These are phyloP conservation scores for Casuarius casuarius DNA, from an alignment of 2,113 vertebrate genomes.

Conservation along the genomic window DNA sequence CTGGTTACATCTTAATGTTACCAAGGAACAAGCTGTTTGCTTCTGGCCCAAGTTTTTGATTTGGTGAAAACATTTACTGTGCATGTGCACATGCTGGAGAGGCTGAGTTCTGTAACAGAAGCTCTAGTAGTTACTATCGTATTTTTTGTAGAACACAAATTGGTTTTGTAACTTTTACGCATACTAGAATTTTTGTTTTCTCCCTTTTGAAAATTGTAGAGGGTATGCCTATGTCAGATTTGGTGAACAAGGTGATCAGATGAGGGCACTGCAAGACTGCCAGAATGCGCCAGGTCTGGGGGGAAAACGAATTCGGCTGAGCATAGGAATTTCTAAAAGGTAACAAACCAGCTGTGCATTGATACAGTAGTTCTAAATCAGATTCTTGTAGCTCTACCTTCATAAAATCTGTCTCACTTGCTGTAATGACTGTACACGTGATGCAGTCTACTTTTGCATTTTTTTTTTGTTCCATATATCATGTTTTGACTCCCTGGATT, in stretches of 20 bases:
- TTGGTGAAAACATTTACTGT: neutral
- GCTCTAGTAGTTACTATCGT: neutral
- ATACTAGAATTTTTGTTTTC: slow-evolving; percentile 66
- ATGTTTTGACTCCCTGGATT: neutral
- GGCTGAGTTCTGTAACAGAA: neutral
- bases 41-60: slow-evolving; percentile 8
- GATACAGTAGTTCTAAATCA: slow-evolving; percentile 2
- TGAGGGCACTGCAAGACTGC: slow-evolving; percentile 91
- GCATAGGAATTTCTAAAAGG: slow-evolving; percentile 90
- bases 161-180: slow-evolving; percentile 30
- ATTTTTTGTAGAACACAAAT: neutral
- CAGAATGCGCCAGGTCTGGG: slow-evolving; percentile 88
- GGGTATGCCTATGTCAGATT: slow-evolving; percentile 93
- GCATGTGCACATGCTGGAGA: neutral
- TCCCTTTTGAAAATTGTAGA: slow-evolving; percentile 78
- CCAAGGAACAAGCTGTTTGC: neutral
- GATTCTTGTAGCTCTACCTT: slow-evolving; percentile 19
- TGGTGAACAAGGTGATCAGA: slow-evolving; percentile 90
- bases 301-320: slow-evolving; percentile 89
- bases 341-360: slow-evolving; percentile 62
- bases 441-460: neutral
- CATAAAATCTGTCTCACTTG: slow-evolving; percentile 1
- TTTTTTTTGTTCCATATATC: neutral
- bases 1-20: neutral
- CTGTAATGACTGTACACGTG: neutral